phyloP scores from a whole-genome alignment of 2,888 invertebrate species.

The Margaritifera margaritifera region DNA sequence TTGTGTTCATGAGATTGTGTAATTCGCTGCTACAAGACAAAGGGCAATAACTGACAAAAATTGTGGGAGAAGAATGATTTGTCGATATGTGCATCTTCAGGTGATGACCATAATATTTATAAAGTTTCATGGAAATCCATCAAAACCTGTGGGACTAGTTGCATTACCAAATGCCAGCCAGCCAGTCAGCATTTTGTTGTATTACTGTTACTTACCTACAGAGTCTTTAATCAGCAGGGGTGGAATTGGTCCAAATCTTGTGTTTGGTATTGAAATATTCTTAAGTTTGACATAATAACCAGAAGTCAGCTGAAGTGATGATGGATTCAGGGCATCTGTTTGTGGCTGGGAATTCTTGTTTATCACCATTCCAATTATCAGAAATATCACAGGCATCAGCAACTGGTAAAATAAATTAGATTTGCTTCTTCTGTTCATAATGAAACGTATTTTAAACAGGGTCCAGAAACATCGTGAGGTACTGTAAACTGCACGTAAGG shows the following conservation, averaged over 20 bases:
- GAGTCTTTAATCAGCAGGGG: conserved; percentile 39
- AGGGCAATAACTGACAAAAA: too few relatives aligned
- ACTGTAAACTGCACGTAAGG: conserved; percentile 1
- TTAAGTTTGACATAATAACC: conserved; percentile 15
- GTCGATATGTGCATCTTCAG: too few relatives aligned
- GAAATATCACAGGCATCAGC: conserved; percentile 53
- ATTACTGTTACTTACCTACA: conserved; percentile 39
- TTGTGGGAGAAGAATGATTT: too few relatives aligned
- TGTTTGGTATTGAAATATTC: conserved; percentile 6
- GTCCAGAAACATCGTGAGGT: conserved; percentile 46
- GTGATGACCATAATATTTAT: too few relatives aligned
- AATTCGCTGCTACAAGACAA: too few relatives aligned
- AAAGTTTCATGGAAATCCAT: too few relatives aligned
- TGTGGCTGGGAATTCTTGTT: conserved; percentile 23
- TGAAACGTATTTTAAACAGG: conserved; percentile 47
- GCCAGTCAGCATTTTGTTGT: too few relatives aligned
- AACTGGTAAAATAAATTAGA: conserved; percentile 45
- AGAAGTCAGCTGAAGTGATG: conserved; percentile 28
- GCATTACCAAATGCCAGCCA: too few relatives aligned
- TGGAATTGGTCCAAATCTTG: conserved; percentile 28
- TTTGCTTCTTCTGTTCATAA: conserved; percentile 38
- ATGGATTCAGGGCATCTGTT: conserved; percentile 6
- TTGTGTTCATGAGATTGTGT: too few relatives aligned
- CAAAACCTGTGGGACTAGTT: too few relatives aligned
- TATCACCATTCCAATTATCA: conserved; percentile 52